Evolutionary conservation across 2,888 invertebrate genomes (phyloP), one percentile per base, ranked within the genome.

Genomic region (Drosophila mayaguana): DNA sequence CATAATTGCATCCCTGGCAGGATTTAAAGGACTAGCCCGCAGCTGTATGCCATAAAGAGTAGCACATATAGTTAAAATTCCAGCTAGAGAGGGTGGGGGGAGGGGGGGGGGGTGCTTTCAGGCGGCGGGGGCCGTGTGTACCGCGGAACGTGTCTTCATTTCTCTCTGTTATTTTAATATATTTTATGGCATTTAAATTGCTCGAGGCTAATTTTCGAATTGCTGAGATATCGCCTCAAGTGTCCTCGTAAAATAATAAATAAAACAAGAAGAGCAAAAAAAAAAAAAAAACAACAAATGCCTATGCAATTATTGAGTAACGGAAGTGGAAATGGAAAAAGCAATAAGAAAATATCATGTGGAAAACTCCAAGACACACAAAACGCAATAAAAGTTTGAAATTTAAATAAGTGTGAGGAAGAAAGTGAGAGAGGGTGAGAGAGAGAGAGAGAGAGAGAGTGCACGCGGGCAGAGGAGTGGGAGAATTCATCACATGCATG

Each of bases 131-230:
- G 25, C 6, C 4, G 14, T 36, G 14, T 36, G 36, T 14, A 14
- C 36, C 36, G 36, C 12, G 14, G 14, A 3, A 40, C 57, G 48
- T 63, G 71, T 65, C 67, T 68, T 71, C 76, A 72, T 72, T 28
- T 9, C 77, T 16, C 25, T 14, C 14, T 68, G 67, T 75, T 74
- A 72, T 84, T 81, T 81, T 70, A 75, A 69, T 68, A 59, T 61
- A 38, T 74, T 83, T 89, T 78, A 84, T 73, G 79, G 72, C 83
- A 84, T 89, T 84, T 84, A 79, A 84, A 84, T 82, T 72, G 84
- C 83, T 69, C 20, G 51, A 68, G 68, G 88, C 88, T 78, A 78
- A 85, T 85, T 88, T 83, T 65, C 50, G 63, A 87, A 81, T 72
- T 71, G 85, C 80, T 65, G 12, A 42, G 80, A 75, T 72, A 61